phyloP scores from a whole-genome alignment of 2,113 vertebrate species.

The Caloenas nicobarica region DNA sequence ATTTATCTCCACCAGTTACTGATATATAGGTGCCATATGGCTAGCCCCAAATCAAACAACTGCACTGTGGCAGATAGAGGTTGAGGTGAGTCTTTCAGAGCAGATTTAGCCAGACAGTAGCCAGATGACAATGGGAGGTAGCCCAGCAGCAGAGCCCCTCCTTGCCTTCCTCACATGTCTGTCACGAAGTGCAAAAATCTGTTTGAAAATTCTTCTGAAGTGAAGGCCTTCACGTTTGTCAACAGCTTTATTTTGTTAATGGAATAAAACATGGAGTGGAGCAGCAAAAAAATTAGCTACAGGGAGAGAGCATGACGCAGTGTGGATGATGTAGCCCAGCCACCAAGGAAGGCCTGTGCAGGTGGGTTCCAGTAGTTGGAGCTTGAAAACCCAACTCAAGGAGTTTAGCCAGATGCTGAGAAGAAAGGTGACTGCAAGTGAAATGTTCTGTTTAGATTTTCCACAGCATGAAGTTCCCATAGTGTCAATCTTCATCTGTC shows the following conservation, averaged over 20 bases:
- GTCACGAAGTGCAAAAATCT: not conserved
- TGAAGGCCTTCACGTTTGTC: not conserved
- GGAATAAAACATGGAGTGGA: not conserved
- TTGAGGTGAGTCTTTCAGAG: not conserved
- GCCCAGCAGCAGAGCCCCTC: not conserved
- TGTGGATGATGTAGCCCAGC: rapidly evolving
- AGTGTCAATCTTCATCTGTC: not conserved
- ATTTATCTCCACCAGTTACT: not conserved
- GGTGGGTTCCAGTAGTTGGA: not conserved
- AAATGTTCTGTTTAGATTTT: not conserved
- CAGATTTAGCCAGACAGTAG: not conserved
- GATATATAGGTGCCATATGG: not conserved
- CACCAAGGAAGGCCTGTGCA: not conserved
- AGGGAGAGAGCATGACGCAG: not conserved
- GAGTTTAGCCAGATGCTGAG: not conserved
- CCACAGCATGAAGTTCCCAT: not conserved
- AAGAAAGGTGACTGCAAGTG: not conserved
- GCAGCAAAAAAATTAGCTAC: not conserved
- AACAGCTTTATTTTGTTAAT: not conserved
- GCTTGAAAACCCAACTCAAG: not conserved
- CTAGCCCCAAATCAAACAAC: not conserved
- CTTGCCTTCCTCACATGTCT: not conserved
- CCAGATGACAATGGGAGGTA: not conserved
- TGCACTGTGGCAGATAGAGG: not conserved
- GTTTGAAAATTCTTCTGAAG: not conserved